phyloP scores from a whole-genome alignment of 2,797 vertebrate species.

The Argya squamiceps region DNA sequence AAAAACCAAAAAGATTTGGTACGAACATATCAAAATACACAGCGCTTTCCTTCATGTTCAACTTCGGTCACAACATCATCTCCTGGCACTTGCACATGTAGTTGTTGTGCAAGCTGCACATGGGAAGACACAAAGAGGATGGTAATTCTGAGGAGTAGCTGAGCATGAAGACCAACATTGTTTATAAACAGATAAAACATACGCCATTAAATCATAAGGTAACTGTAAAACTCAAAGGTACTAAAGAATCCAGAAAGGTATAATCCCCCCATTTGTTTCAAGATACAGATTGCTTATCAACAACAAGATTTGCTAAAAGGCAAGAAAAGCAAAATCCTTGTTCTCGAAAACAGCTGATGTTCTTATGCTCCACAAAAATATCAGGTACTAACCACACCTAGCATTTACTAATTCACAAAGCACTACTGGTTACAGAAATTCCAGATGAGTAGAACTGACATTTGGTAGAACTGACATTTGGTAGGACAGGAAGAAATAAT shows the following conservation, averaged over 20 bases:
- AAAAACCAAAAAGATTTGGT: neutral
- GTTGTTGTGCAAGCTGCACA: neutral
- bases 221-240: neutral
- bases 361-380: neutral
- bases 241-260: neutral
- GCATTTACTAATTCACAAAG: neutral
- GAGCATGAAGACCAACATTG: neutral
- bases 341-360: neutral
- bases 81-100: neutral
- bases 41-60: neutral
- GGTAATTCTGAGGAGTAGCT: neutral
- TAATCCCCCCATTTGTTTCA: neutral
- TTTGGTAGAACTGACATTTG: neutral
- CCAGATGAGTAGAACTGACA: neutral
- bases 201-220: neutral
- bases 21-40: neutral
- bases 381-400: neutral
- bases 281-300: neutral
- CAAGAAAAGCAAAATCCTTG: neutral
- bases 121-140: neutral
- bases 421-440: neutral
- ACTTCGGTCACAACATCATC: neutral
- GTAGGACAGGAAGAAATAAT: neutral
- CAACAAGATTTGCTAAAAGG: neutral
- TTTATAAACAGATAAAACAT: neutral